Evolutionary conservation across 2,797 vertebrate species (phyloP).

Genomic region (Corythornis leucogaster): DNA sequence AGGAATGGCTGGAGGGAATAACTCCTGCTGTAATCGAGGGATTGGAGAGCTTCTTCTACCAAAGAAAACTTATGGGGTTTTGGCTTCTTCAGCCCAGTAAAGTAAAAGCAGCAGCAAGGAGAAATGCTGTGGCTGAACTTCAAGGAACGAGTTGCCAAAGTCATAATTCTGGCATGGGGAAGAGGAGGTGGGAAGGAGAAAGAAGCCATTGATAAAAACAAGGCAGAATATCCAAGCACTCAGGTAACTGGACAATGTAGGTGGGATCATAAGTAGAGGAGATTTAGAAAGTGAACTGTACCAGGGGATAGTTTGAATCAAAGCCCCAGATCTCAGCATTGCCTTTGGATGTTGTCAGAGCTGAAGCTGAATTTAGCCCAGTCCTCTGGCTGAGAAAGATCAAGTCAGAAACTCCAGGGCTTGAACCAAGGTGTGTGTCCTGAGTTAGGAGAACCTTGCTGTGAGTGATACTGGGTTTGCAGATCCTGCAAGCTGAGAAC

Average conservation of each 20-base stretch:
- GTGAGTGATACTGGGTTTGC: background rate
- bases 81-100: background rate
- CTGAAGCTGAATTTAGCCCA: background rate
- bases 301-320: background rate
- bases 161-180: background rate
- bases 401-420: background rate
- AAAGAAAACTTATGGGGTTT: background rate
- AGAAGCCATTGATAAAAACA: background rate
- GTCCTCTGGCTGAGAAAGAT: background rate
- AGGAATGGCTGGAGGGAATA: background rate
- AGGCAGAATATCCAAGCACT: background rate
- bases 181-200: background rate
- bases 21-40: background rate
- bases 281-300: background rate
- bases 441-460: background rate
- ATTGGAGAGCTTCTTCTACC: background rate
- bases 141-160: background rate
- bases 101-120: background rate
- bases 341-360: background rate
- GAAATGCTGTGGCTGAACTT: background rate
- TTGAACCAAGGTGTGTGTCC: background rate
- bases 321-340: background rate
- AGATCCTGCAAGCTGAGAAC: background rate
- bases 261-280: background rate
- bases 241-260: background rate